Evolutionary conservation across 2,888 invertebrate genomes (phyloP), one percentile per base, ranked within the genome.

Genomic region (Podabrus alpinus): DNA sequence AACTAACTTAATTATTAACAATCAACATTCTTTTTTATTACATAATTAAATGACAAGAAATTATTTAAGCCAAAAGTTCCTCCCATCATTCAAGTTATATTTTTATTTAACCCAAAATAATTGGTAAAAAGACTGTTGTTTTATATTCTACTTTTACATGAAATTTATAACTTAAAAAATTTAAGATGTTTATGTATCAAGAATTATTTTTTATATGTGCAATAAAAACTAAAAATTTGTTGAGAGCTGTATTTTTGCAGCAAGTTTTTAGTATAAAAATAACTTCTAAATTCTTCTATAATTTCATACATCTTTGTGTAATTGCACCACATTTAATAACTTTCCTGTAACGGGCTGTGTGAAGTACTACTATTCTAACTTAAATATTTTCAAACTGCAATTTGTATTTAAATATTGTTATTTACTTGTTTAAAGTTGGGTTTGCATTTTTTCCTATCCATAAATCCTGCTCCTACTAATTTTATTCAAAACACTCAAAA

Each of bases 391-490:
- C n/a, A 29, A 29, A 29, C 13, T 29, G 5, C 45, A 45, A 45
- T 45, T 45, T 45, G 45, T 45, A 45, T n/a, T 45, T 45, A 64
- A 64, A 64, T 64, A 64, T 64, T 64, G 62, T 64, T 64, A 64
- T 64, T 64, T 21, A 19, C 19, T 45, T 75, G 75, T 72, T 66
- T 69, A 72, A 75, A 72, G 72, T 66, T 75, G 24, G 75, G 75
- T 75, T 72, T 75, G 75, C 72, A 75, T 75, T 75, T 71, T 72
- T 66, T 16, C 15, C 60, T 45, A 59, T 60, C 45, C 60, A n/a
- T 25, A 66, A 17, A 21, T 66, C 71, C 66, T 17, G 24, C 7
- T 45, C 45, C 45, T n/a, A 45, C 45, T 45, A 45, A 45, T 45
- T 45, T 24, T 21, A 61, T 64, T 64, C 62, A 64, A 64, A 45